A percentile compares a stretch with the other conserved stretches of the same genome.
Conservation (phyloP, 2,113 vertebrate species). For the Sapayoa aenigma region DNA sequence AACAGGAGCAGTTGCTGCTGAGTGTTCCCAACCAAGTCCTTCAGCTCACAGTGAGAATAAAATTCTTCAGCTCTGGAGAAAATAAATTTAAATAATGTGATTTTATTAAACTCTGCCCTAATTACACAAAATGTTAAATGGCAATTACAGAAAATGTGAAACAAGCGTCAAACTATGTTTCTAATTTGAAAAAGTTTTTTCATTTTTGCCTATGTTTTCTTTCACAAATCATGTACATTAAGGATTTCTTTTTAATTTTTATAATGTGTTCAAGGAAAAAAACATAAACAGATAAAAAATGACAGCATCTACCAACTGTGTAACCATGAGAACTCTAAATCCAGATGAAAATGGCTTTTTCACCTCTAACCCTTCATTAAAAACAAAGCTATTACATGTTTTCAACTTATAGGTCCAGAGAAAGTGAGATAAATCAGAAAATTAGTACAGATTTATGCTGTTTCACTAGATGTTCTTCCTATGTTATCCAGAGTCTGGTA, state of each 20-base stretch:
- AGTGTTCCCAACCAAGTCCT: not conserved
- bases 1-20: not conserved
- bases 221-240: not conserved
- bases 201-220: not conserved
- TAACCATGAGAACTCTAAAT: not conserved
- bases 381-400: not conserved
- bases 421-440: not conserved
- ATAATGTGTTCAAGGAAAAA: not conserved
- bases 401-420: not conserved
- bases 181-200: not conserved
- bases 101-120: not conserved
- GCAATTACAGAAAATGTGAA: not conserved
- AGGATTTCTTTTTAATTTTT: not conserved
- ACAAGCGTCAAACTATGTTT: not conserved
- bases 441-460: not conserved
- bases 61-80: not conserved
- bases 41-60: not conserved
- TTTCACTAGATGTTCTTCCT: not conserved
- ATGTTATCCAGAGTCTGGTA: not conserved
- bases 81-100: not conserved
- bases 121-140: constrained; percentile 8
- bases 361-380: not conserved
- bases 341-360: not conserved
- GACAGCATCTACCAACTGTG: not conserved
- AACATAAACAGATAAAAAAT: not conserved